Conservation (phyloP, 2,888 invertebrate species). For the Phaonia tiefii region DNA sequence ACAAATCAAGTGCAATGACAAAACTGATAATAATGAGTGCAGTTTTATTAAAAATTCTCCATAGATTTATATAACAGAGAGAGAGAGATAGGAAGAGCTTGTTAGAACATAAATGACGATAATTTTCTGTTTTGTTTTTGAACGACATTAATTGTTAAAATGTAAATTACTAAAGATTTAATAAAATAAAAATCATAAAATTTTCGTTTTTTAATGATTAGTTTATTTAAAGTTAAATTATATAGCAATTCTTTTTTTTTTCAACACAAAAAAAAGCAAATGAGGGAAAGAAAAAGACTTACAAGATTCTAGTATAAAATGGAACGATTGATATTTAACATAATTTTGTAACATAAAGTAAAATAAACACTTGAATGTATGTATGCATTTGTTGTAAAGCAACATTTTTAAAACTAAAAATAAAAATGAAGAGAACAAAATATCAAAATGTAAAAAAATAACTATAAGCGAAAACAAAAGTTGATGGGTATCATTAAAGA, state of each 20-base stretch:
- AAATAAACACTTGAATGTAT: neutral
- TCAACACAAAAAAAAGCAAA: too few relatives aligned
- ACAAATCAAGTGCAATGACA: conserved; percentile 34
- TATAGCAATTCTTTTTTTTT: too few relatives aligned
- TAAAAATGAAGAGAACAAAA: conserved; percentile 10
- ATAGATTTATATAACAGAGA: conserved; percentile 37
- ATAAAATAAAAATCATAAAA: neutral
- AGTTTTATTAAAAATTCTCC: conserved; percentile 29
- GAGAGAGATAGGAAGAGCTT: conserved; percentile 5
- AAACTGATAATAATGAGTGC: conserved; percentile 46
- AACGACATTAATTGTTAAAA: conserved; percentile 11
- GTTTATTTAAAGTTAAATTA: neutral
- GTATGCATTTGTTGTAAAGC: conserved; percentile 16
- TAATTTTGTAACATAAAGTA: neutral
- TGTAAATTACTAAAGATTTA: too few relatives aligned
- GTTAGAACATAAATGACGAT: neutral
- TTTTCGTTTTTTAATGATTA: neutral
- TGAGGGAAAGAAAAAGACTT: neutral
- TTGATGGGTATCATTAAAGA: too few relatives aligned
- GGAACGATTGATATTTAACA: conserved; percentile 42
- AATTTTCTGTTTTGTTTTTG: neutral
- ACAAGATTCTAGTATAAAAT: conserved; percentile 10
- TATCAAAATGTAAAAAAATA: neutral
- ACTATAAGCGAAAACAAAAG: too few relatives aligned
- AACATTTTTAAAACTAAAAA: conserved; percentile 10